phyloP scores from a whole-genome alignment of 2,797 vertebrate species.

The Luscinia luscinia region DNA sequence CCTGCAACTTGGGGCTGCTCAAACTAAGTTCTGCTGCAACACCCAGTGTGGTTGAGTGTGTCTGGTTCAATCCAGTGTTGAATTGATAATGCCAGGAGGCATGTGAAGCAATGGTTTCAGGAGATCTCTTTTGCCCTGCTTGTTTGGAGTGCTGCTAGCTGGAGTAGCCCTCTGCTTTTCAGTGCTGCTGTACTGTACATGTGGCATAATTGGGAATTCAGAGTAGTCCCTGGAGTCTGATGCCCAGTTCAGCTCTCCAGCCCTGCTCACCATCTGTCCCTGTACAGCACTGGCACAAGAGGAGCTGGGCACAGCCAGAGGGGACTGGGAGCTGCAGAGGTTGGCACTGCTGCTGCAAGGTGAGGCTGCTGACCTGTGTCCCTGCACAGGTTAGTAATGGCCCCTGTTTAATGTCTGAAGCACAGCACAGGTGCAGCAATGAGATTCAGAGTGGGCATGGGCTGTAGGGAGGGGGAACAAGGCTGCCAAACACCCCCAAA shows the following conservation, averaged over 20 bases:
- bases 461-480: neutral
- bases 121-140: neutral
- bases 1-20: neutral
- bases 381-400: rapidly evolving
- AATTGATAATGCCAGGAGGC: neutral
- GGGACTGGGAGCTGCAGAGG: neutral
- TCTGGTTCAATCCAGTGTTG: neutral
- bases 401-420: neutral
- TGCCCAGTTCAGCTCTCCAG: neutral
- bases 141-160: neutral
- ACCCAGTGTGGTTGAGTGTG: neutral
- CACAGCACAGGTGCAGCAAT: neutral
- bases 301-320: neutral
- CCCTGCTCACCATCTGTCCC: neutral
- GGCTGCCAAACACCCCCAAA: too few relatives aligned
- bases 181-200: rapidly evolving
- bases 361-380: neutral
- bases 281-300: neutral
- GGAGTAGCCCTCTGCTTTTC: neutral
- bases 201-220: neutral
- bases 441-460: neutral
- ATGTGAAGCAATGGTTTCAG: neutral
- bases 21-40: neutral
- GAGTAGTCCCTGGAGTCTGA: neutral
- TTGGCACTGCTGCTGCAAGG: neutral